phyloP scores from a whole-genome alignment of 2,113 vertebrate genomes.

The Actenoides hombroni region DNA sequence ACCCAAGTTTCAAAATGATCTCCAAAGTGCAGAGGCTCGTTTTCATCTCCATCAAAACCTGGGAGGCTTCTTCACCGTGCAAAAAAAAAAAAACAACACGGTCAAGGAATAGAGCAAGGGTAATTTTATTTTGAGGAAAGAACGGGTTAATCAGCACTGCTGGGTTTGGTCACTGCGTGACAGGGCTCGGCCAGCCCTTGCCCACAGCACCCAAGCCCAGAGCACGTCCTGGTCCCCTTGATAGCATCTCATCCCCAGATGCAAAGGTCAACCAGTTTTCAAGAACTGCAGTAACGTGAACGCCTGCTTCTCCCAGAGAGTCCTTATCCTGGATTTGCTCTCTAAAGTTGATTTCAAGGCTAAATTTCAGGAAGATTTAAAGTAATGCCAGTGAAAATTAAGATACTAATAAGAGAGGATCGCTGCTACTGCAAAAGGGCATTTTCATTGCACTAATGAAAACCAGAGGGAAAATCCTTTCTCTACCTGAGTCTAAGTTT shows the following conservation, averaged over 20 bases:
- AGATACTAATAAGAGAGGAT: not conserved
- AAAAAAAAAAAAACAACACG: not conserved
- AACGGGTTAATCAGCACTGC: not conserved
- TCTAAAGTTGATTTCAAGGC: not conserved
- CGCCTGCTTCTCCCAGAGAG: rapidly evolving
- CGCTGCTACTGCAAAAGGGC: not conserved
- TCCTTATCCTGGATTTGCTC: not conserved
- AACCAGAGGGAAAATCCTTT: not conserved
- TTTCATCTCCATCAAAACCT: not conserved
- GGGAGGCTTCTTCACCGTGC: not conserved
- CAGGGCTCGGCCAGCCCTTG: not conserved
- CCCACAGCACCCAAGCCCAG: not conserved
- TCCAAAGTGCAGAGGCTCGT: not conserved
- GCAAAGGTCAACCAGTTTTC: not conserved
- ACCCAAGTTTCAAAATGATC: not conserved
- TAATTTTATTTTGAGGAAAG: not conserved
- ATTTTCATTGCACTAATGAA: not conserved
- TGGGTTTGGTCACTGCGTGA: not conserved
- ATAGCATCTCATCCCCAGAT: rapidly evolving
- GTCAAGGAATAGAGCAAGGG: not conserved
- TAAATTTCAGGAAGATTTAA: not conserved
- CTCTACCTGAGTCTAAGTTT: not conserved
- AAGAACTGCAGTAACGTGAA: not conserved
- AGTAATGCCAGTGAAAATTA: not conserved
- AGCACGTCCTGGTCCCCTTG: rapidly evolving